Conservation (phyloP, 92 coral and sea anemone species). For the Porites cylindrica region DNA sequence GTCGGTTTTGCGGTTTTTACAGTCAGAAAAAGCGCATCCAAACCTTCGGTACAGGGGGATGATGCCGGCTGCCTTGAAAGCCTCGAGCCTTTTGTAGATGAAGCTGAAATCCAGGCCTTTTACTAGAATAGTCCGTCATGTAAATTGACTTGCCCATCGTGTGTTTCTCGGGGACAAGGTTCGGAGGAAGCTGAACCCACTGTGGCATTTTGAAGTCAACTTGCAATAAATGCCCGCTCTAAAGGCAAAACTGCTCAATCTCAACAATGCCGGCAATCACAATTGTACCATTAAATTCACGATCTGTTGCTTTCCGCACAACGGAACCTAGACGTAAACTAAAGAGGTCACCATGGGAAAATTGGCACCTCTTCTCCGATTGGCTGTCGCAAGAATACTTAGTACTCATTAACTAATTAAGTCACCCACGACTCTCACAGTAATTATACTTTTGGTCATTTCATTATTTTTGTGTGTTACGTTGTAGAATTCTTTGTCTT, state of each 20-base stretch:
- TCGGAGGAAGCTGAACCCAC: constrained; percentile 92
- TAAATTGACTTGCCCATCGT: constrained; percentile 87
- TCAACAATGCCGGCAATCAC: neutral
- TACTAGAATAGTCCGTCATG: constrained; percentile 80
- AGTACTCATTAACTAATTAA: constrained; percentile 16
- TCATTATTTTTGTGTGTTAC: too few species aligned
- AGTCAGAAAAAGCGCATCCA: neutral
- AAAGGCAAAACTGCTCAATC: neutral
- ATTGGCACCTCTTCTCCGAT: constrained; percentile 1
- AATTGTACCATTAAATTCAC: constrained; percentile 2
- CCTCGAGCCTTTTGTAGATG: constrained; percentile 77
- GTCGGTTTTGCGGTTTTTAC: neutral
- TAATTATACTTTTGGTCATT: neutral
- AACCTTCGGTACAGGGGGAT: constrained; percentile 85
- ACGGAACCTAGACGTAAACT: constrained; percentile 38
- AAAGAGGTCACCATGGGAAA: constrained; percentile 56
- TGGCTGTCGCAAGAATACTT: constrained; percentile 37
- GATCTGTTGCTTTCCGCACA: neutral
- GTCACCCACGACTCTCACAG: neutral
- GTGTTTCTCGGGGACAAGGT: constrained; percentile 77
- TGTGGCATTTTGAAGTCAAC: constrained; percentile 66
- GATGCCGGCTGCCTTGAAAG: constrained; percentile 63
- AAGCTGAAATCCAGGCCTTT: constrained; percentile 86
- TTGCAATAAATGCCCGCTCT: neutral
- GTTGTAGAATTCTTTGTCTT: neutral